phyloP scores from a whole-genome alignment of 1,140 invertebrate species.

The Akabosia matsudoensis region DNA sequence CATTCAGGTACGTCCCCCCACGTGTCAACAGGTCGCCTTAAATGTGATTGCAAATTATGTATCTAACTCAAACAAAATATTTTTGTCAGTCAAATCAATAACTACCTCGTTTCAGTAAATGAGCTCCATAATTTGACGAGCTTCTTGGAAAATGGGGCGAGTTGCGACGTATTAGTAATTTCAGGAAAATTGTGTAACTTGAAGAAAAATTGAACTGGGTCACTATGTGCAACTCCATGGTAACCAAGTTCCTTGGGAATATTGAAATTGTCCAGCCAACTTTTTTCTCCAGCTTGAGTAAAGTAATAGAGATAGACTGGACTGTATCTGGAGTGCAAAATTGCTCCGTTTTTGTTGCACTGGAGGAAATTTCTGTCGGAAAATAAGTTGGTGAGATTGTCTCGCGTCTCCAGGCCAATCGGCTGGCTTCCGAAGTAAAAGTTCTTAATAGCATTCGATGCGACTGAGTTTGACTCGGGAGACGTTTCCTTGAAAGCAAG shows the following conservation, averaged over 20 bases:
- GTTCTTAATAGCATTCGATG: conserved; percentile 14
- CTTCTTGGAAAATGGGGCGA: conserved; percentile 20
- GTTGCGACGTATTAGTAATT: conserved; percentile 19
- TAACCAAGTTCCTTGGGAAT: conserved; percentile 35
- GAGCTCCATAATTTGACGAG: conserved; percentile 25
- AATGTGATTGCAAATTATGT: conserved; percentile 6
- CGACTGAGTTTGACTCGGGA: not conserved
- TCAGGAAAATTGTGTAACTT: conserved; percentile 29
- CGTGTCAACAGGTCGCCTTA: not conserved
- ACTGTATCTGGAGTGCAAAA: conserved; percentile 21
- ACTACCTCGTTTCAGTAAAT: conserved; percentile 28
- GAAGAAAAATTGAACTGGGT: conserved; percentile 30
- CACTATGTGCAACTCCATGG: conserved; percentile 24
- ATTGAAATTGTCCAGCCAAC: conserved; percentile 32
- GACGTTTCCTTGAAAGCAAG: conserved; percentile 26
- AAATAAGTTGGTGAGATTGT: conserved; percentile 30
- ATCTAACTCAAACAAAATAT: not conserved
- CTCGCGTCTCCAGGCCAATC: conserved; percentile 23
- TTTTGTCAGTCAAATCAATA: not conserved
- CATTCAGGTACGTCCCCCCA: not conserved
- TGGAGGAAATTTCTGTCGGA: conserved; percentile 32
- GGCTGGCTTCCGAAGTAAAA: conserved; percentile 30
- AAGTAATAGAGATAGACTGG: conserved; percentile 32
- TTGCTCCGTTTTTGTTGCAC: conserved; percentile 1
- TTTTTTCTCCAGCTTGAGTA: conserved; percentile 25